These are phyloP conservation scores for Sweltsa coloradensis DNA, from an alignment of 1,140 invertebrate species.

Conservation along the genomic window DNA sequence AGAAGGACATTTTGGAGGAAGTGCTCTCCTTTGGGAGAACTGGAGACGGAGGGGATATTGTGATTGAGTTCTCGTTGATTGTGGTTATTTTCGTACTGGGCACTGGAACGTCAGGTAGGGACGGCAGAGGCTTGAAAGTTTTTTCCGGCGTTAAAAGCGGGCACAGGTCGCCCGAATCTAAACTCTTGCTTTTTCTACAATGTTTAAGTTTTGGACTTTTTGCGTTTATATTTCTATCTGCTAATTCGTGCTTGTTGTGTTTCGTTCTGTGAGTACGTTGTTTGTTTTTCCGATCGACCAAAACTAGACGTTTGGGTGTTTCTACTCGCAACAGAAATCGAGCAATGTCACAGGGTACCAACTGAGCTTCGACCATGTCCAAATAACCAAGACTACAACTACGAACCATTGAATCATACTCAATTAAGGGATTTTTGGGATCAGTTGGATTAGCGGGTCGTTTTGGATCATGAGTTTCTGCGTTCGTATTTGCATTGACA, in stretches of 20 bases:
- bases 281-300: constrained; percentile 52
- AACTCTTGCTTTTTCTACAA: constrained; percentile 67
- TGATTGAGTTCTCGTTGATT: too few species aligned
- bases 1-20: too few species aligned
- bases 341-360: constrained; percentile 58
- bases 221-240: constrained; percentile 20
- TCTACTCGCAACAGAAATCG: constrained; percentile 53
- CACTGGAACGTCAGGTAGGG: too few species aligned
- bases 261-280: constrained; percentile 28
- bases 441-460: too few species aligned
- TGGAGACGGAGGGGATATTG: too few species aligned
- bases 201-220: constrained; percentile 45
- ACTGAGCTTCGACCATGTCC: constrained; percentile 59
- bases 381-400: constrained; percentile 77
- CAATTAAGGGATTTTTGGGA: too few species aligned
- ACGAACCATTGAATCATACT: constrained; percentile 63
- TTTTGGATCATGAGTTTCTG: too few species aligned
- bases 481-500: constrained; percentile 27
- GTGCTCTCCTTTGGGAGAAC: too few species aligned
- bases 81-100: too few species aligned
- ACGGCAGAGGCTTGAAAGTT: too few species aligned
- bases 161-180: constrained; percentile 68
- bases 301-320: constrained; percentile 55
- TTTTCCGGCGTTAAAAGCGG: too few species aligned
- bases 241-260: constrained; percentile 25